These are phyloP conservation scores for Lagorchestes hirsutus DNA, from an alignment of 2,797 vertebrate species.

Conservation along the genomic window DNA sequence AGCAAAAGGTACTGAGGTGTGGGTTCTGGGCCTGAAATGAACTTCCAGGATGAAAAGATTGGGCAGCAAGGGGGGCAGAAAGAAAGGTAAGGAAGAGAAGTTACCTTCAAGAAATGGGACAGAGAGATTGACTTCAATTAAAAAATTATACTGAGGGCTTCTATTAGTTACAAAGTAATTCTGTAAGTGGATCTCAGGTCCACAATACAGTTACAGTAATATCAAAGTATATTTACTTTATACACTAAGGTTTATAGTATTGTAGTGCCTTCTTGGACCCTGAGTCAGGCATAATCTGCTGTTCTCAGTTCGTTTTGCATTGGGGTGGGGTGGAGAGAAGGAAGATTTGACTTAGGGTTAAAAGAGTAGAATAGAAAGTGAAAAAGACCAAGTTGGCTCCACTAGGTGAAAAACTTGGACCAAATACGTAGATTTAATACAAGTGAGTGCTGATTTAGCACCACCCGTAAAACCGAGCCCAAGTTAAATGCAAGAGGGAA, in stretches of 20 bases:
- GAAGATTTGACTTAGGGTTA: not conserved
- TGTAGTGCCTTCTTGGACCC: not conserved
- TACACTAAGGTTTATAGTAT: not conserved
- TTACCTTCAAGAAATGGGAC: conserved; percentile 9
- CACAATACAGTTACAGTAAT: not conserved
- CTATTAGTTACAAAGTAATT: not conserved
- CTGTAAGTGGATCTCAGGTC: not conserved
- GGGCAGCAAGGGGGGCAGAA: too few species aligned
- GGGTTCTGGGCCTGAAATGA: too few species aligned
- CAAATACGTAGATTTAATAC: not conserved
- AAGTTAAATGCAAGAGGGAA: not conserved
- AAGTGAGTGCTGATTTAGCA: not conserved
- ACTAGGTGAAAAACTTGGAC: not conserved
- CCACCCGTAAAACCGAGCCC: not conserved
- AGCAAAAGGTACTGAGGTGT: too few species aligned
- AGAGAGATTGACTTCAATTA: conserved; percentile 4
- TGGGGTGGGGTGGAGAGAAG: too few species aligned
- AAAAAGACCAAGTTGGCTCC: not conserved
- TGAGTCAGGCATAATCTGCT: too few species aligned
- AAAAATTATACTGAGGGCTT: not conserved
- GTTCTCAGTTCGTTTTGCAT: too few species aligned
- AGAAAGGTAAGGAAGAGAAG: not conserved
- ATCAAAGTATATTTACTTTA: not conserved
- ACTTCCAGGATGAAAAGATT: too few species aligned
- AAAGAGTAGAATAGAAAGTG: conserved; percentile 13